Base-by-base conservation (phyloP, 2,888 invertebrate genomes). In the Quadriops clusia region DNA sequence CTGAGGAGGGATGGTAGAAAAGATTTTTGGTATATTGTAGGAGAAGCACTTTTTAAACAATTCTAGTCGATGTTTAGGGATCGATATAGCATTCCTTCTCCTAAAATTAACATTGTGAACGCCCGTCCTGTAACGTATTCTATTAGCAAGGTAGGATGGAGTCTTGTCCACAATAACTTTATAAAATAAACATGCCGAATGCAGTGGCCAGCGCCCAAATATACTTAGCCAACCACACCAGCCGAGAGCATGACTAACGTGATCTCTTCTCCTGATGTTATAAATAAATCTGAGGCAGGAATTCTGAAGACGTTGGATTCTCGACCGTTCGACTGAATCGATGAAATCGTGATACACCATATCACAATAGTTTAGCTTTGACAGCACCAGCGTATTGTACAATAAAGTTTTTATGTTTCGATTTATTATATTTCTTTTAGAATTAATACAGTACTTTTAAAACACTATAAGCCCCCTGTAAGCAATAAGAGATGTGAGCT, bases 261-360 rank as follows among this genome's bases (percentile, higher is more conserved):
- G 24, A 7, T 34, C 12, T 18, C 13, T 10, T 10, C 23, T 34
- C 14, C 32, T 33, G n/a, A 34, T 34, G 10, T 31, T 20, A 26
- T 34, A 34, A 11, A 33, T 33, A 11, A 7, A 33, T 12, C 33
- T 17, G 22, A n/a, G n/a, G n/a, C n/a, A n/a, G n/a, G n/a, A n/a
- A n/a, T n/a, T n/a, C n/a, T n/a, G n/a, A n/a, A n/a, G n/a, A n/a
- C n/a, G n/a, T n/a, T n/a, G n/a, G n/a, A n/a, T n/a, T n/a, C n/a
- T n/a, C n/a, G n/a, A n/a, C n/a, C n/a, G n/a, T n/a, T n/a, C n/a
- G n/a, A n/a, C n/a, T n/a, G n/a, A n/a, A n/a, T n/a, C n/a, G n/a
- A n/a, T n/a, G n/a, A n/a, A n/a, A n/a, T n/a, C n/a, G n/a, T n/a
- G n/a, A n/a, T n/a, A n/a, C n/a, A n/a, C n/a, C n/a, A n/a, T n/a